Conservation (phyloP, 2,113 vertebrate genomes). For the Microtus montanus region DNA sequence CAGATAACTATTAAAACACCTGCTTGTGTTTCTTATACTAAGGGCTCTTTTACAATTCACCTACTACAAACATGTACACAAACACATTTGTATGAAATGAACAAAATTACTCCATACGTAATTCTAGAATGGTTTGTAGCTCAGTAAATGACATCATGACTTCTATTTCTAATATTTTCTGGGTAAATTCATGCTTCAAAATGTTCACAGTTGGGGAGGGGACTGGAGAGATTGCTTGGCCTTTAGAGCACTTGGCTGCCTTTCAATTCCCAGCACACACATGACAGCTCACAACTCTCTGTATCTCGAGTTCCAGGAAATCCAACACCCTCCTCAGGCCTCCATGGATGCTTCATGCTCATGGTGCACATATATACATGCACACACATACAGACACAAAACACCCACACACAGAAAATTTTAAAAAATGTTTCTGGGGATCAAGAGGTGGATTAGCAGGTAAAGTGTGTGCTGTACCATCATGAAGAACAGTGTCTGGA, state of each 20-base stretch:
- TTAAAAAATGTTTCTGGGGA: too few species aligned
- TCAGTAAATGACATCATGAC: neutral
- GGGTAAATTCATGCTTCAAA: neutral
- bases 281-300: neutral
- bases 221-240: neutral
- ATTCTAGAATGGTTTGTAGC: neutral
- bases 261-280: neutral
- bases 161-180: slow-evolving; percentile 9
- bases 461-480: too few species aligned
- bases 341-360: neutral
- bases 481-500: neutral
- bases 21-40: neutral
- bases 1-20: slow-evolving; percentile 6
- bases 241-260: neutral
- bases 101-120: neutral
- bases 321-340: neutral
- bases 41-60: slow-evolving; percentile 22
- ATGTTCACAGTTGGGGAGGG: neutral
- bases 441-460: neutral
- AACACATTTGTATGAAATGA: neutral
- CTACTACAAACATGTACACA: neutral
- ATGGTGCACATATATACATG: neutral
- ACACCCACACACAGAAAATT: neutral
- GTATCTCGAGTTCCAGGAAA: neutral
- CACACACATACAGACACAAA: neutral